Conservation (phyloP, 1,140 invertebrate species). For the Tetraneura akinire region DNA sequence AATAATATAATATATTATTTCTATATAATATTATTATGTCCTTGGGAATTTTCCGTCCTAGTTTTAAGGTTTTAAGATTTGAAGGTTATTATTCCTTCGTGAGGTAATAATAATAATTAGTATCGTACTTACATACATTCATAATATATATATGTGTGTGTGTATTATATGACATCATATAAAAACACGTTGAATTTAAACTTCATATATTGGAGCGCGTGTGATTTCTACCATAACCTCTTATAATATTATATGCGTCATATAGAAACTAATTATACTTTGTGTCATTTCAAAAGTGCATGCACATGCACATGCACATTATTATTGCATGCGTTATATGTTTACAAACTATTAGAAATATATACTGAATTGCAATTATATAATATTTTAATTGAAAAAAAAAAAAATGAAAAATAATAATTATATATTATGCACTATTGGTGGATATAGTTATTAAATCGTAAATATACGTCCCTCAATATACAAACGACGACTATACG, state of each 20-base stretch:
- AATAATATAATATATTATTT: neutral
- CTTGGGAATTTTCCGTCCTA: constrained; percentile 30
- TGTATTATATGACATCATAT: constrained; percentile 26
- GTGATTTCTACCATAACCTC: constrained; percentile 38
- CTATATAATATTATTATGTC: too few relatives aligned
- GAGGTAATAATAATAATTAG: constrained; percentile 19
- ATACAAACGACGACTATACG: too few relatives aligned
- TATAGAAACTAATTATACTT: constrained; percentile 11
- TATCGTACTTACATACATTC: too few relatives aligned
- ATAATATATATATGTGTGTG: too few relatives aligned
- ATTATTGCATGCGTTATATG: neutral
- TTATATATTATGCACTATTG: too few relatives aligned
- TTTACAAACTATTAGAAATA: too few relatives aligned
- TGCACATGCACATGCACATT: neutral
- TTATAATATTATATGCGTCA: neutral
- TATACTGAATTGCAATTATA: too few relatives aligned
- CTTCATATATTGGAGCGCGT: constrained; percentile 17
- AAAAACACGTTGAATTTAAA: constrained; percentile 29
- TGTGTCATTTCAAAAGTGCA: constrained; percentile 15
- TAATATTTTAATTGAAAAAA: too few relatives aligned
- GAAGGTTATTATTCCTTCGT: constrained; percentile 17
- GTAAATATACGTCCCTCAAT: too few relatives aligned
- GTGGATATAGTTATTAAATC: neutral
- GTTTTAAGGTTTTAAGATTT: neutral
- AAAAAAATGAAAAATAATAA: too few relatives aligned